Base-by-base conservation (phyloP, 2,797 vertebrate species). In the Muscicapa striata region DNA sequence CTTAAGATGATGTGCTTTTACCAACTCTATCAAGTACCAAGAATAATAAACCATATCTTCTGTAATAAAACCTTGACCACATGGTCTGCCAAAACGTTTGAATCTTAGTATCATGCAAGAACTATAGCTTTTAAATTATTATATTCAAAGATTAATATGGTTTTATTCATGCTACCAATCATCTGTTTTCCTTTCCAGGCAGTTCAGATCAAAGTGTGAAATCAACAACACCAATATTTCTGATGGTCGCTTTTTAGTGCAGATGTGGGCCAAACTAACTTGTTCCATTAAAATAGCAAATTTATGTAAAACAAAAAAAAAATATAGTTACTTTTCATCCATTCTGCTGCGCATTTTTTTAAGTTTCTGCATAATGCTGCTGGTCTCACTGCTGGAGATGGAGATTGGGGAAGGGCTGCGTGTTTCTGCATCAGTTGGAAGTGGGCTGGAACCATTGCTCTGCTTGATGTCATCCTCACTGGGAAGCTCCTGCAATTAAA, bases 281-380 rank as follows among this genome's bases (percentile, higher is more conserved):
- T 0, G 0, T n/a, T 64, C 20, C 48, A 62, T 34, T 69, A 63
- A 81, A 86, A 73, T 0, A 91, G 30, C 10, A 34, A n/a, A 41
- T 3, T 52, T 68, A 32, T 51, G 4, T 21, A 17, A 43, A 82
- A 82, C 30, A 29, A 76, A 91, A 69, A 87, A 84, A n/a, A 70
- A 36, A 36, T 49, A 82, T 51, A 97, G 94, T 99, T 99, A 99
- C 99, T 99, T 99, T 96, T 99, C 99, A 96, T 99, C 99, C 98
- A 98, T 99, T 93, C 98, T 99, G 92, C 98, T 99, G 93, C 98
- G 98, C 99, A 99, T 99, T 98, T 99, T 99, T 97, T 99, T 99
- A 45, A 99, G 98, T 94, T 99, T 99, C 97, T 99, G 99, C 99
- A 99, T 99, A 97, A 99, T 99, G 97, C 99, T 99, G 97, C 99